phyloP scores from a whole-genome alignment of 2,797 vertebrate species.

The Carapus acus region DNA sequence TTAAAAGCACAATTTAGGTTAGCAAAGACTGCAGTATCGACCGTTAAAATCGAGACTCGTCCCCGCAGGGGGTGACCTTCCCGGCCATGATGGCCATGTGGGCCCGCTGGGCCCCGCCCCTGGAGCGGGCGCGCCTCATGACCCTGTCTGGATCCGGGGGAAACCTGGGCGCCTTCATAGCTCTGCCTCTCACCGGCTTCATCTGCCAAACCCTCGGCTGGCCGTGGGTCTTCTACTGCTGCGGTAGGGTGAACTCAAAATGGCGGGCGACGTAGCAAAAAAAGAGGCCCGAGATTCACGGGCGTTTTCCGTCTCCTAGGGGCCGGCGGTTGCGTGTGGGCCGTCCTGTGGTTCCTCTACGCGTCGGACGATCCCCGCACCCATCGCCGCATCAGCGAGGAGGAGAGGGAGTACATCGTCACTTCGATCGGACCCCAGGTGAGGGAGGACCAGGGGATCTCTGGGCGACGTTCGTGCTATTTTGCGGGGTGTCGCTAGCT shows the following conservation, averaged over 20 bases:
- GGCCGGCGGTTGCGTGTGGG: slow-evolving; percentile 73
- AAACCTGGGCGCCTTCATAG: slow-evolving; percentile 78
- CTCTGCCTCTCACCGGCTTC: slow-evolving; percentile 75
- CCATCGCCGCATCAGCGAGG: slow-evolving; percentile 75
- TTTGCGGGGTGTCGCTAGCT: too few relatives aligned
- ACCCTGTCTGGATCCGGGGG: slow-evolving; percentile 74
- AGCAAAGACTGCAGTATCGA: too few relatives aligned
- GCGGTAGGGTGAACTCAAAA: slow-evolving; percentile 68
- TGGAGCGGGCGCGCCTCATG: slow-evolving; percentile 79
- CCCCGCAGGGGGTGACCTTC: slow-evolving; percentile 76
- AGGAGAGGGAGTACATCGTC: slow-evolving; percentile 76
- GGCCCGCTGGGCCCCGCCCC: slow-evolving; percentile 84
- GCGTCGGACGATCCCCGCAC: slow-evolving; percentile 73
- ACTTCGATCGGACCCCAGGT: slow-evolving; percentile 74
- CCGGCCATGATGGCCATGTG: slow-evolving; percentile 86
- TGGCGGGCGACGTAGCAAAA: too few relatives aligned
- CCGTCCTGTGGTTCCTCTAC: slow-evolving; percentile 76
- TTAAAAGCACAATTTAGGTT: too few relatives aligned
- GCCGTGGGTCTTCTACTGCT: slow-evolving; percentile 84
- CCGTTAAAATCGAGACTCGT: too few relatives aligned
- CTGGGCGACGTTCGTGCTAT: neutral
- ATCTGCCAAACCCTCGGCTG: slow-evolving; percentile 79
- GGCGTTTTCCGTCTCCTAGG: slow-evolving; percentile 57
- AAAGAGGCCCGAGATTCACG: too few relatives aligned
- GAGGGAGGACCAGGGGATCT: slow-evolving; percentile 3